phyloP scores from a whole-genome alignment of 2,888 invertebrate genomes.

The Vannuccia rotundouncinata region DNA sequence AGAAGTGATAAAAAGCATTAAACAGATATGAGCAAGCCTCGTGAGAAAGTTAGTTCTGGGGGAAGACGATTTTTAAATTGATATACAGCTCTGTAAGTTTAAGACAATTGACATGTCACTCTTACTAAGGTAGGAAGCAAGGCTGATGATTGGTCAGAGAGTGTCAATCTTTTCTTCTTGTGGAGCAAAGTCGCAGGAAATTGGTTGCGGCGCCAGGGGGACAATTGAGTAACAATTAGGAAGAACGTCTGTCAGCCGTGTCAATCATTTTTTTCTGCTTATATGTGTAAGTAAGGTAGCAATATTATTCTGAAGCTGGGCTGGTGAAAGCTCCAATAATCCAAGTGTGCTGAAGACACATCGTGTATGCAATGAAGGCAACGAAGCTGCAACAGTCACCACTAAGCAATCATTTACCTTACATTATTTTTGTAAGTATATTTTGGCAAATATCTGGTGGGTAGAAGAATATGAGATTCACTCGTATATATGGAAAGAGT shows the following conservation, averaged over 20 bases:
- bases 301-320: too few species aligned
- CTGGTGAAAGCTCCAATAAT: too few species aligned
- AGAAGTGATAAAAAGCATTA: too few species aligned
- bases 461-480: too few species aligned
- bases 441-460: too few species aligned
- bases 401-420: background rate
- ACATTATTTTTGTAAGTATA: background rate
- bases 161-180: background rate
- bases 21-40: background rate
- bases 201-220: background rate
- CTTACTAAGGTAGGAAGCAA: background rate
- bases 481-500: background rate
- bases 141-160: slow-evolving; percentile 1
- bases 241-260: background rate
- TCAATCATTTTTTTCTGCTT: too few species aligned
- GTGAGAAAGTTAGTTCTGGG: background rate
- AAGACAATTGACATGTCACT: slow-evolving; percentile 19
- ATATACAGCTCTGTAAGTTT: background rate
- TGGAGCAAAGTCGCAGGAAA: background rate
- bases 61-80: background rate
- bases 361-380: too few species aligned
- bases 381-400: background rate
- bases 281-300: too few species aligned
- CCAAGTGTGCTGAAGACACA: too few species aligned
- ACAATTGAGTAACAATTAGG: background rate